These are phyloP conservation scores for Megalopta genalis DNA, from an alignment of 1,140 invertebrate genomes.

Conservation along the genomic window DNA sequence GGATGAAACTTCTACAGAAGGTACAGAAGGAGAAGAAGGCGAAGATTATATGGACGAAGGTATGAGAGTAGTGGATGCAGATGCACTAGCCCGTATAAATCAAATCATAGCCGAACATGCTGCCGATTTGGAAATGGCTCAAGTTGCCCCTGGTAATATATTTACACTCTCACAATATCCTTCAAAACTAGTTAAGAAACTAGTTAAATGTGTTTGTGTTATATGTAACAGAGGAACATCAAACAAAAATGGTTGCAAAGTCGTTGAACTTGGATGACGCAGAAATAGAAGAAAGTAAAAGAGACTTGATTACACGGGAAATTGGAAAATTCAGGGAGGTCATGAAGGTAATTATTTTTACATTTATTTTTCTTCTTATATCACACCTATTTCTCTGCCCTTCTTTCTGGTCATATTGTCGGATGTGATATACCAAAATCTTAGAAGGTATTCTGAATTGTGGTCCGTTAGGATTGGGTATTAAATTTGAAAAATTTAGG, in stretches of 20 bases:
- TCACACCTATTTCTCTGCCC: constrained; percentile 39
- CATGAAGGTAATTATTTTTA: constrained; percentile 90
- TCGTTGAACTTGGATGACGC: constrained; percentile 87
- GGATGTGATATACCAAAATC: constrained; percentile 45
- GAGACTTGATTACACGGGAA: constrained; percentile 96
- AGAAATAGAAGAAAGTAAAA: constrained; percentile 97
- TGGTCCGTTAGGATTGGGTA: constrained; percentile 39
- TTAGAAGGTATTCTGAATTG: constrained; percentile 31
- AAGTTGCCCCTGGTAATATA: constrained; percentile 75
- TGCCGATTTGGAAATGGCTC: constrained; percentile 86
- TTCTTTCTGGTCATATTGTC: constrained; percentile 48
- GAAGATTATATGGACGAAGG: constrained; percentile 91
- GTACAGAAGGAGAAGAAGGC: constrained; percentile 77
- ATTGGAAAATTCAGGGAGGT: constrained; percentile 98
- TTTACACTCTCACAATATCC: neutral
- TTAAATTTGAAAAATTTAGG: constrained; percentile 21
- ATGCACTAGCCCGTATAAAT: constrained; percentile 87
- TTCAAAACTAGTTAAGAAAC: neutral
- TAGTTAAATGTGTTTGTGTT: constrained; percentile 17
- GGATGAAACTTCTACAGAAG: constrained; percentile 81
- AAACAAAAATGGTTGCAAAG: constrained; percentile 82
- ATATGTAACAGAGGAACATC: constrained; percentile 81
- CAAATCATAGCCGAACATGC: constrained; percentile 91
- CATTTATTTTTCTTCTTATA: constrained; percentile 51
- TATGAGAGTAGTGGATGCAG: constrained; percentile 86